A percentile compares a stretch with the other conserved stretches of the same genome.
Conservation (phyloP, 1,140 invertebrate genomes). For the Propsilocerus akamusi region DNA sequence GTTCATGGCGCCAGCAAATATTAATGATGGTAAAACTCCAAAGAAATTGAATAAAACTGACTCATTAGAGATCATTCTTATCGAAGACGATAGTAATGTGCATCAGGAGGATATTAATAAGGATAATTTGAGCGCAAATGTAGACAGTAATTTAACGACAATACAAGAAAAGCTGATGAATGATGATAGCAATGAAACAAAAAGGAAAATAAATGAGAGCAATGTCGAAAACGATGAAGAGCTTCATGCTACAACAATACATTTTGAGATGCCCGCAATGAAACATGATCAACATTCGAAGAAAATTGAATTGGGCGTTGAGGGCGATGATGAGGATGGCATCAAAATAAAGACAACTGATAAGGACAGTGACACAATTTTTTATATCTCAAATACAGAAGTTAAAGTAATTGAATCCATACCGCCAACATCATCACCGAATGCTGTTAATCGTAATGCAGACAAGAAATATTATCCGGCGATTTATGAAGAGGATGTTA, state of each 20-base stretch:
- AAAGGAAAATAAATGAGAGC: no score
- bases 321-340: neutral
- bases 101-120: neutral
- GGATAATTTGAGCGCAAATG: neutral
- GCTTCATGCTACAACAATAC: neutral
- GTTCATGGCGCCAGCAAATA: no score
- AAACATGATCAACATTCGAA: no score
- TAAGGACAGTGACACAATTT: constrained; percentile 22
- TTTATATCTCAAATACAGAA: constrained; percentile 25
- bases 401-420: constrained; percentile 21
- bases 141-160: neutral
- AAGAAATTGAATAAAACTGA: neutral
- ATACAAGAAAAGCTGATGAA: neutral
- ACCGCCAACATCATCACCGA: constrained; percentile 10
- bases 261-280: neutral
- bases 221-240: neutral
- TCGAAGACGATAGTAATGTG: neutral
- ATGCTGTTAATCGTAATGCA: neutral
- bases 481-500: constrained; percentile 14
- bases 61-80: neutral
- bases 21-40: neutral
- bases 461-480: constrained; percentile 10
- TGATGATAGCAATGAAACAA: neutral
- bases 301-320: neutral
- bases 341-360: constrained; percentile 12